Evolutionary conservation across 2,888 invertebrate species (phyloP), one percentile per base, ranked within the genome.

Genomic region (Heterodera filipjevi): DNA sequence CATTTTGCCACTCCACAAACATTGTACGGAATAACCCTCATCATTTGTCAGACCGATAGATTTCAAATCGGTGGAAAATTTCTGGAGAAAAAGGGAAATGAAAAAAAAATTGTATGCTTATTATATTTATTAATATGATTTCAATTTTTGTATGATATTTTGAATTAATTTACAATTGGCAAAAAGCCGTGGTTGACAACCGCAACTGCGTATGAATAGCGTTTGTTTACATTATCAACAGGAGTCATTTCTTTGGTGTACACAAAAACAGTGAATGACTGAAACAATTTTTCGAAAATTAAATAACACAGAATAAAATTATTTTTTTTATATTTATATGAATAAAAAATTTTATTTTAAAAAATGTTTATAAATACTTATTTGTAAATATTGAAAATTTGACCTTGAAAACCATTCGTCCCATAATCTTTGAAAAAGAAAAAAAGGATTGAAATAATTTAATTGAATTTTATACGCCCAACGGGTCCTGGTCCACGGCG

Each of bases 401-500:
- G 72, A 88, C 88, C 78, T 86, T 87, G n/a, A 80, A 83, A 14
- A 89, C 81, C 32, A 89, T 81, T 64, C 86, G 77, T 75, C 87
- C 89, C 88, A 89, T 88, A 27, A 59, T n/a, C 59, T 59, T 59
- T n/a, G 22, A n/a, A 59, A 59, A 27, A 3, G 27, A 3, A n/a
- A 59, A n/a, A n/a, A 59, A n/a, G 2, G n/a, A n/a, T 6, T n/a
- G 2, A 59, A 59, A 1, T 27, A 53, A 22, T 22, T 53, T 22
- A 53, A 16, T 16, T 53, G 49, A 1, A 5, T 19, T 53, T 53
- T 53, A 19, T 59, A 83, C 82, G 27, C 89, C 89, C 32, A 89
- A 71, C 10, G 87, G 87, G 79, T 89, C 89, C 76, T 89, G 89
- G 79, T 89, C 84, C 46, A 89, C 84, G 14, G 83, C 85, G 70